Evolutionary conservation across 1,140 invertebrate species (phyloP).

Genomic region (Calycopis cecrops): DNA sequence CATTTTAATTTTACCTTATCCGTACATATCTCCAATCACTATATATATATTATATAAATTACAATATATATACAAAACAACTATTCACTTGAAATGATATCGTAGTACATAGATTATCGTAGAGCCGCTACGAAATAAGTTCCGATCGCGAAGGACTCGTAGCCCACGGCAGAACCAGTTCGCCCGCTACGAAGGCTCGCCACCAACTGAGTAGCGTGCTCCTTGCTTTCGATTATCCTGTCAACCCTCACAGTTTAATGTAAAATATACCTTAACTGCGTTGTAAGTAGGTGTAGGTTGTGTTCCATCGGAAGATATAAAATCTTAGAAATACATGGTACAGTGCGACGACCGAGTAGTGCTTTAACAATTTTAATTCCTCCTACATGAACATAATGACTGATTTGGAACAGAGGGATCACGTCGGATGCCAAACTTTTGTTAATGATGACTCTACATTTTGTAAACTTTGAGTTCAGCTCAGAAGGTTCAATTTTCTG

Average conservation of each 20-base stretch:
- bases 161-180: conserved; percentile 27
- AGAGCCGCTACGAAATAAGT: conserved; percentile 57
- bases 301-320: not conserved
- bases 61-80: not conserved
- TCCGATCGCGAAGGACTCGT: conserved; percentile 28
- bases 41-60: not conserved
- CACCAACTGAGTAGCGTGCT: conserved; percentile 52
- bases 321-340: conserved; percentile 27
- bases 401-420: conserved; percentile 62
- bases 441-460: conserved; percentile 36
- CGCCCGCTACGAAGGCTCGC: conserved; percentile 45
- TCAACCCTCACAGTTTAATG: conserved; percentile 14
- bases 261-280: not conserved
- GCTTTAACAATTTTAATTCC: conserved; percentile 64
- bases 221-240: conserved; percentile 18
- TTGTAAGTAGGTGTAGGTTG: not conserved
- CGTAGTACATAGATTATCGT: not conserved
- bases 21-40: not conserved
- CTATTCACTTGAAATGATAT: not conserved
- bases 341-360: conserved; percentile 37
- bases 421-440: conserved; percentile 49
- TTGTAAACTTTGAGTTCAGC: conserved; percentile 46
- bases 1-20: not conserved
- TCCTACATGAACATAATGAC: conserved; percentile 65
- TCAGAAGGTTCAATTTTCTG: conserved; percentile 60